Base-by-base conservation (phyloP, 2,113 vertebrate species). In the Chascanopsetta lugubris region DNA sequence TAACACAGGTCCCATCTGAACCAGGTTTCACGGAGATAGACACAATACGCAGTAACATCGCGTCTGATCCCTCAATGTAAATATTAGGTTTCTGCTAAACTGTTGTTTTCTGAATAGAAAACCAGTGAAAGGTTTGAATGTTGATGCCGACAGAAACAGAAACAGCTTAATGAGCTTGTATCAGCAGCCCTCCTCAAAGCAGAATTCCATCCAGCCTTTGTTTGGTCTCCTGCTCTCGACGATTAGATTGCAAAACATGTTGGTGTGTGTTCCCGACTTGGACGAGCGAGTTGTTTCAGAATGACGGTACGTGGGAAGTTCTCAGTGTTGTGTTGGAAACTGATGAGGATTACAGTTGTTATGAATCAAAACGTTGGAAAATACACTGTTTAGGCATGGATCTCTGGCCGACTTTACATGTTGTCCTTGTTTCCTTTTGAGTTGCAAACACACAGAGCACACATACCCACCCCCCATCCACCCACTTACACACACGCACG, bases 41-140 rank as follows among this genome's bases (percentile, higher is more conserved):
- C n/a, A n/a, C n/a, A n/a, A n/a, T n/a, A n/a, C n/a, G n/a, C n/a
- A n/a, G n/a, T n/a, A n/a, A n/a, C n/a, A n/a, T 26, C 13, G 48
- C 24, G 18, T 60, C 54, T 42, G 10, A 13, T 22, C 3, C 8
- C 36, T 49, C 2, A 55, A 53, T n/a, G 22, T 55, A 71, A 75
- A 69, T 70, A 69, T 77, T 53, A 82, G 50, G 32, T 54, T 74
- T 58, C 22, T 57, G 26, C 42, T 3, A 60, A 78, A 66, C 34
- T 58, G 34, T 25, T 56, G 40, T 8, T 53, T 63, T 56, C 17
- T 67, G 43, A 20, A 1, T 2, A 56, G 25, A 38, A 22, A 22
- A 65, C 21, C 42, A 21, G 49, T 59, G 10, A 15, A 56, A 0
- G 58, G 47, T 65, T 73, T 79, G n/a, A n/a, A n/a, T n/a, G n/a